Conservation (phyloP, 2,113 vertebrate species). For the Sander vitreus region DNA sequence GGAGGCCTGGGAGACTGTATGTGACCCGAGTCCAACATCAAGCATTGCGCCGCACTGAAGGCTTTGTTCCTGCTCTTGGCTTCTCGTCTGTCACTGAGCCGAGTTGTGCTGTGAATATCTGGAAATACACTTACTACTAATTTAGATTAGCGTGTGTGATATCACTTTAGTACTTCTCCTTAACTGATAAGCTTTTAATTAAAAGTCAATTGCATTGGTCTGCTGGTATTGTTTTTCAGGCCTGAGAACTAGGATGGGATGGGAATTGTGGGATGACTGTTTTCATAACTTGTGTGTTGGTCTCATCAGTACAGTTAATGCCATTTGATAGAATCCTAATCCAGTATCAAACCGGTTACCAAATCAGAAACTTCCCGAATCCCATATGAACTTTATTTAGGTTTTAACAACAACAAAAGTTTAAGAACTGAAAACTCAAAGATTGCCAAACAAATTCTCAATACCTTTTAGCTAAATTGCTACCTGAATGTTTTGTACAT, state of each 20-base stretch:
- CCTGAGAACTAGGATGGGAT: background rate
- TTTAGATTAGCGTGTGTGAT: slow-evolving; percentile 35
- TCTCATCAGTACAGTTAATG: background rate
- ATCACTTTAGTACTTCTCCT: slow-evolving; percentile 30
- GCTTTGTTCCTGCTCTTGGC: slow-evolving; percentile 40
- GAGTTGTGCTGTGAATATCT: slow-evolving; percentile 31
- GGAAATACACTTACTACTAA: slow-evolving; percentile 30
- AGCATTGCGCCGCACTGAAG: slow-evolving; percentile 6
- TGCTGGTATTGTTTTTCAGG: background rate
- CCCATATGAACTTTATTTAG: background rate
- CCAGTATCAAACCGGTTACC: background rate
- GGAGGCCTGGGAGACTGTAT: slow-evolving; percentile 54
- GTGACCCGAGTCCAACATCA: slow-evolving; percentile 46
- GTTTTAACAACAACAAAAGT: background rate
- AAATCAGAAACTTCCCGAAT: background rate
- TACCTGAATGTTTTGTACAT: background rate
- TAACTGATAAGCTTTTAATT: slow-evolving; percentile 34
- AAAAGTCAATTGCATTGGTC: slow-evolving; percentile 15
- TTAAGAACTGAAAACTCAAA: background rate
- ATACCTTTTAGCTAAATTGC: background rate
- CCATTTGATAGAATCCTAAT: background rate
- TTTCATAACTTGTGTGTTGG: background rate
- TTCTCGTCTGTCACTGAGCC: slow-evolving; percentile 31
- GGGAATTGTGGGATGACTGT: background rate
- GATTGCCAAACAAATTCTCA: background rate